Base-by-base conservation (phyloP, 2,888 invertebrate genomes). In the Heteromurus nitidus region DNA sequence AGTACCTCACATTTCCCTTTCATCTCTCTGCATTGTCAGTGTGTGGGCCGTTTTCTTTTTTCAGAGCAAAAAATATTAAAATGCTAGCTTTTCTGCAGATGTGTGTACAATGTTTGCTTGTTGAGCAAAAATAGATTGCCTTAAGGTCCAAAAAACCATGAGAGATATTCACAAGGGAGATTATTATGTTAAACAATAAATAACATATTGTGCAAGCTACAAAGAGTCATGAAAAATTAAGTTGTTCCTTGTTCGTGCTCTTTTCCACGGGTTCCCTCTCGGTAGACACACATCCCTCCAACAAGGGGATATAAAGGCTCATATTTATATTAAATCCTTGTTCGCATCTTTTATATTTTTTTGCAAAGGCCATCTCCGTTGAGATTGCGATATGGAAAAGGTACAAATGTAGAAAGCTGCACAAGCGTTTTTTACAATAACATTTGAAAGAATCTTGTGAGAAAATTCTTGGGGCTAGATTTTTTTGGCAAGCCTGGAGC, bases 71-170 rank as follows among this genome's bases (percentile, higher is more conserved):
- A n/a, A n/a, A n/a, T n/a, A n/a, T n/a, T n/a, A n/a, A n/a, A n/a
- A n/a, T n/a, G n/a, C n/a, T n/a, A n/a, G n/a, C n/a, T n/a, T n/a
- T n/a, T n/a, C n/a, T n/a, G n/a, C n/a, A n/a, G n/a, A n/a, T n/a
- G n/a, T n/a, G n/a, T n/a, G n/a, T n/a, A n/a, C n/a, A n/a, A n/a
- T n/a, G n/a, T n/a, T n/a, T n/a, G n/a, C n/a, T n/a, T n/a, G n/a
- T n/a, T 55, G 67, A 47, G 47, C 69, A 69, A 64, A 77, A 77
- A 77, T 69, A 69, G 77, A 77, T 77, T 77, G 77, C 77, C 77
- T 77, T 77, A 77, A 77, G 77, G 77, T 70, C 30, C 60, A 69
- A 75, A n/a, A n/a, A n/a, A n/a, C n/a, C n/a, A n/a, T 44, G 58
- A 62, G 60, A 20, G 53, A 62, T 58, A 69, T 62, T 69, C 62